Evolutionary conservation across 1,140 invertebrate species (phyloP).

Genomic region (Vanessa tameamea): DNA sequence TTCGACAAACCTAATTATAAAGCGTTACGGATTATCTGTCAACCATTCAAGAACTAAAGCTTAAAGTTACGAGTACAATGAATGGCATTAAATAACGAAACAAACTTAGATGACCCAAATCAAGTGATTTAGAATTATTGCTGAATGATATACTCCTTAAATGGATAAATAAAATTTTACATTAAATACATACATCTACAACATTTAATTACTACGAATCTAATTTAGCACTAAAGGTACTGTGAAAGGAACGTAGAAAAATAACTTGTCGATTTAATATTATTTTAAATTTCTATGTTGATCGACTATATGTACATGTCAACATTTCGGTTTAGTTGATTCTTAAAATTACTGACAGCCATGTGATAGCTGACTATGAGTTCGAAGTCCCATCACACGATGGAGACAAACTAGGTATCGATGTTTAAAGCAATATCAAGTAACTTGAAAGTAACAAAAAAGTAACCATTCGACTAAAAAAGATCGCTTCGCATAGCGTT

Average conservation of each 20-base stretch:
- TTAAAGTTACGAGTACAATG: constrained; percentile 61
- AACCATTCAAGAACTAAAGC: constrained; percentile 62
- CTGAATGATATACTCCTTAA: constrained; percentile 55
- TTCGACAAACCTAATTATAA: constrained; percentile 79
- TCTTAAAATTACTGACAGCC: constrained; percentile 80
- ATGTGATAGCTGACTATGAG: constrained; percentile 81
- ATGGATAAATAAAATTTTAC: constrained; percentile 52
- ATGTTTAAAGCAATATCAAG: neutral
- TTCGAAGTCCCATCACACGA: constrained; percentile 64
- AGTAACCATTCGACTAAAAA: neutral
- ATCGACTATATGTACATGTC: constrained; percentile 79
- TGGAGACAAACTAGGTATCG: constrained; percentile 60
- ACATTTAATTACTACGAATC: constrained; percentile 56
- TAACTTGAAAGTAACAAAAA: neutral
- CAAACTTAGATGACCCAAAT: constrained; percentile 40
- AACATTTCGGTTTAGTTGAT: constrained; percentile 77
- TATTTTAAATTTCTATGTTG: constrained; percentile 77
- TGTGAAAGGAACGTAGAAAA: constrained; percentile 77
- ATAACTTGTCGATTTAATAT: constrained; percentile 78
- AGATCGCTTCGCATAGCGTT: no score
- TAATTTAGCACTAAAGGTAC: constrained; percentile 72
- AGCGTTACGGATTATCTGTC: constrained; percentile 77
- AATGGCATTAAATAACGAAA: constrained; percentile 39
- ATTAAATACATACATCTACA: constrained; percentile 49
- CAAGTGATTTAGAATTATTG: constrained; percentile 59